These are phyloP conservation scores for Protonemura montana DNA, from an alignment of 2,888 invertebrate genomes.

Conservation along the genomic window DNA sequence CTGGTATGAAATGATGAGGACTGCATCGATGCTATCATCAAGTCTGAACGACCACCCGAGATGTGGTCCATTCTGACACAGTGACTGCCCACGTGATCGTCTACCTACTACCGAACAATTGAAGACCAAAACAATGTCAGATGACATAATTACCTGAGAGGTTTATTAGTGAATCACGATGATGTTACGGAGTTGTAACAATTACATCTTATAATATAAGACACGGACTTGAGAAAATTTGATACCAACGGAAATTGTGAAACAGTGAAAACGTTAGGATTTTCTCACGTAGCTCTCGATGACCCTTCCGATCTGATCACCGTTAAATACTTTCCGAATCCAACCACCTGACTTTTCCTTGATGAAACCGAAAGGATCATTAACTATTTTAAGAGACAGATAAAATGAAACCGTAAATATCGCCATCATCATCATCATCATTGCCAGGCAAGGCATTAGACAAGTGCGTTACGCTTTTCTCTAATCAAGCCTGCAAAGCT, in stretches of 20 bases:
- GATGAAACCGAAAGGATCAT: not conserved
- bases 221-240: not conserved
- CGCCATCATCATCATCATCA: not conserved
- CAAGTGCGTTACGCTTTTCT: conserved; percentile 23
- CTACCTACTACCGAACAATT: not conserved
- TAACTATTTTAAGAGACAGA: not conserved
- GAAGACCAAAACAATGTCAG: not conserved
- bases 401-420: not conserved
- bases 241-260: not conserved
- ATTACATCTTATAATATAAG: not conserved
- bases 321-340: not conserved
- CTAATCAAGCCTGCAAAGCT: not conserved
- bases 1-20: not conserved
- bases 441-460: not conserved
- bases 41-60: not conserved
- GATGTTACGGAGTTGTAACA: not conserved
- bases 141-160: not conserved
- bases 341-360: not conserved
- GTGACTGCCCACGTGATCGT: not conserved
- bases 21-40: not conserved
- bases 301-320: not conserved
- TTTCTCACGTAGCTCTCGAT: not conserved
- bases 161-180: not conserved
- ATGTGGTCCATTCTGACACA: not conserved
- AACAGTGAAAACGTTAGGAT: not conserved